Base-by-base conservation (phyloP, 2,113 vertebrate genomes). In the Aleadryas rufinucha region DNA sequence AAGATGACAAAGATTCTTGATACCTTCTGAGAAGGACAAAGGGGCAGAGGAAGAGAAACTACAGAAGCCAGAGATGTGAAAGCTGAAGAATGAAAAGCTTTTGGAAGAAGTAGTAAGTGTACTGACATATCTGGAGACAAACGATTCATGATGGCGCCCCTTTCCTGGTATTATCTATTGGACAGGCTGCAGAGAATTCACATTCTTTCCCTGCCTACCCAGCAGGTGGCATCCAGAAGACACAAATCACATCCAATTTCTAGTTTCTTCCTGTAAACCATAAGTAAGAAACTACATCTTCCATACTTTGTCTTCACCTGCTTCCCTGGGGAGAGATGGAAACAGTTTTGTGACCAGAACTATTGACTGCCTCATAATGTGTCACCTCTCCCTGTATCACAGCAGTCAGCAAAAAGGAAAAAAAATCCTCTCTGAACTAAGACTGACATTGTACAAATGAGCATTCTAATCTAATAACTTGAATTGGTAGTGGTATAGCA, bases 91-190 rank as follows among this genome's bases (percentile, higher is more conserved):
- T 60, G 6, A 44, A 27, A 68, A 72, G 5, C 27, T 85, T 37
- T 44, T 57, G 37, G 49, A 54, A 39, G 49, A 57, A 35, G 16
- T 16, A 66, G 13, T 8, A 42, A n/a, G 9, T 13, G 6, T 39
- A 37, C 26, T 75, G 49, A 19, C 1, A 0, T 22, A 28, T 3
- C 27, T 59, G 21, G 41, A 33, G 31, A 84, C 11, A 44, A 76
- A 11, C 1, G 10, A 3, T 5, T 6, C 9, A 4, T 2, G 3
- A 23, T 2, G 4, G 13, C 4, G 2, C 4, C 2, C 6, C 21
- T 78, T 16, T 11, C 10, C 16, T 41, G 28, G 15, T 2, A 1
- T 7, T 77, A 3, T 0, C 31, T 31, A 8, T 28, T 14, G 13
- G 35, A 28, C 26, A 26, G 26, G 13, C 44, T 60, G 17, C 7